phyloP scores from a whole-genome alignment of 30 jellyfish, hydroid and myxozoan species.

The Hydractinia echinata region DNA sequence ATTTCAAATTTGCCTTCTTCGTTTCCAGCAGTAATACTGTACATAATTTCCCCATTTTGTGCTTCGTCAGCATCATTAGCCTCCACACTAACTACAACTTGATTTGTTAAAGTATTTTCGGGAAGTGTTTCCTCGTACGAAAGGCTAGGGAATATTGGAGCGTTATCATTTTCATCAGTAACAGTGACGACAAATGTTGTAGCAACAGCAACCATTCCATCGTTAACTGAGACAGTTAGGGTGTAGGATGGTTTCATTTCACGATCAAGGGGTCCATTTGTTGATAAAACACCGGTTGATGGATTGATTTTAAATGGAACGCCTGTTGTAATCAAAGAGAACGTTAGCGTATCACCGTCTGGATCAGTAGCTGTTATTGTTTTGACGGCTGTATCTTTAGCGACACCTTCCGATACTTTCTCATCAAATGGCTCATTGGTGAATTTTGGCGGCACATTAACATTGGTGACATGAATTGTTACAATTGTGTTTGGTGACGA shows the following conservation, averaged over 20 bases:
- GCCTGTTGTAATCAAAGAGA: neutral
- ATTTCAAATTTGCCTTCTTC: slow-evolving; percentile 40
- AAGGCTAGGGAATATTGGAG: slow-evolving; percentile 34
- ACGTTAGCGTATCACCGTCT: neutral
- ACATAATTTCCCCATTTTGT: slow-evolving; percentile 42
- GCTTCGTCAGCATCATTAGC: slow-evolving; percentile 81
- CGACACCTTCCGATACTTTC: neutral
- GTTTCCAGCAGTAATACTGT: slow-evolving; percentile 61
- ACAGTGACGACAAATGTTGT: slow-evolving; percentile 51
- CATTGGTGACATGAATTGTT: neutral
- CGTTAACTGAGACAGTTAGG: slow-evolving; percentile 55
- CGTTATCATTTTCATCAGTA: slow-evolving; percentile 63
- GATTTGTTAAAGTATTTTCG: slow-evolving; percentile 10
- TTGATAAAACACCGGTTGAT: neutral
- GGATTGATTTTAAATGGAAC: neutral
- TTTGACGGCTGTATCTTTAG: neutral
- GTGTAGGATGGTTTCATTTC: slow-evolving; percentile 51
- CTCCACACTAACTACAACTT: slow-evolving; percentile 20
- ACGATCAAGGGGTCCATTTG: slow-evolving; percentile 35
- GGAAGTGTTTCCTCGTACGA: slow-evolving; percentile 10
- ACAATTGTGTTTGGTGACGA: neutral
- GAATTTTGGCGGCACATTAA: neutral
- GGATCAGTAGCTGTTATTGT: slow-evolving; percentile 16
- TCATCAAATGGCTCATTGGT: slow-evolving; percentile 2
- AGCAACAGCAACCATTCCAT: slow-evolving; percentile 27